Conservation (phyloP, 2,113 vertebrate genomes). For the Apteryx mantelli region DNA sequence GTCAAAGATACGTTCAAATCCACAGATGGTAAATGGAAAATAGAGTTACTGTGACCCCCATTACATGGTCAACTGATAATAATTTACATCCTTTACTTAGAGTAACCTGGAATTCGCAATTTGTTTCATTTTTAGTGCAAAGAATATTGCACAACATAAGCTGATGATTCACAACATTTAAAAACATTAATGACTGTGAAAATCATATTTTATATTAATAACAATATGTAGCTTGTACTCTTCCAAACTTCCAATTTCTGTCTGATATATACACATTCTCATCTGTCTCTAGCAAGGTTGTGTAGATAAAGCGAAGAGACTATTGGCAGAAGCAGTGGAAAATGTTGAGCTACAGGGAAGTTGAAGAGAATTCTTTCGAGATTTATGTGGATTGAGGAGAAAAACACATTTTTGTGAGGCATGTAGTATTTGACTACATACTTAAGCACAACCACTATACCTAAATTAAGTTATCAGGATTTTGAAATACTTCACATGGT, state of each 20-base stretch:
- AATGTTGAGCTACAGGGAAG: not conserved
- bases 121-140: not conserved
- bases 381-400: not conserved
- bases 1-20: not conserved
- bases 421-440: not conserved
- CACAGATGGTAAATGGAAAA: not conserved
- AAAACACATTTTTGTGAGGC: not conserved
- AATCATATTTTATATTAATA: not conserved
- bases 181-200: not conserved
- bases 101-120: not conserved
- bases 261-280: not conserved
- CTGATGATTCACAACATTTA: not conserved
- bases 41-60: fast-evolving
- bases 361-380: not conserved
- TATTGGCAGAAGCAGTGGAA: constrained; percentile 3
- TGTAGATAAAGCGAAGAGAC: not conserved
- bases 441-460: not conserved
- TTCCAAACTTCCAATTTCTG: not conserved
- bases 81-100: not conserved
- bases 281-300: not conserved
- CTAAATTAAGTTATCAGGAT: not conserved
- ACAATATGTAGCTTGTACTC: not conserved
- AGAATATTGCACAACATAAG: not conserved
- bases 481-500: not conserved
- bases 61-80: not conserved